These are phyloP conservation scores for Oncopodura yosiiana DNA, from an alignment of 1,140 invertebrate species.

Conservation along the genomic window DNA sequence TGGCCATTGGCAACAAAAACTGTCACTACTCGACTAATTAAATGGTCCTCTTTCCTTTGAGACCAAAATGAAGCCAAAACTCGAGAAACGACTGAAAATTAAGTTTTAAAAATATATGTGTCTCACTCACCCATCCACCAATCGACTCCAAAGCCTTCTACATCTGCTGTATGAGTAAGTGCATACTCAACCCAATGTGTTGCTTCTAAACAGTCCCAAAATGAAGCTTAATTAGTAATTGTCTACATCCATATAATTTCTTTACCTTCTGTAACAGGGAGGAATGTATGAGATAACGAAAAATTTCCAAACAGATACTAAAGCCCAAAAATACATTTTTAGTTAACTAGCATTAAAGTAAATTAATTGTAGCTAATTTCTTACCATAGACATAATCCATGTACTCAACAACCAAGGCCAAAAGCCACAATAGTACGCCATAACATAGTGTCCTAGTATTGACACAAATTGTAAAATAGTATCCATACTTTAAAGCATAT, in stretches of 20 bases:
- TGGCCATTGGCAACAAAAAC: too few relatives aligned
- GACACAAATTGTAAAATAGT: constrained; percentile 6
- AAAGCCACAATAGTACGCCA: constrained; percentile 16
- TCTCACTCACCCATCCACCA: constrained; percentile 23
- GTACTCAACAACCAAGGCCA: constrained; percentile 14
- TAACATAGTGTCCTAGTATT: constrained; percentile 19
- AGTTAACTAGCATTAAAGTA: too few relatives aligned
- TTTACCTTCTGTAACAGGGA: constrained; percentile 17
- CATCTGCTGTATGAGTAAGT: constrained; percentile 18
- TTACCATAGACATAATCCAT: constrained; percentile 18
- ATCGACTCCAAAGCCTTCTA: constrained; percentile 1
- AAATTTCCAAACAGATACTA: constrained; percentile 24
- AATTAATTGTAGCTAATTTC: too few relatives aligned
- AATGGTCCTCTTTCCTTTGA: too few relatives aligned
- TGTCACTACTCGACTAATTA: too few relatives aligned
- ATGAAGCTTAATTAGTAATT: too few relatives aligned
- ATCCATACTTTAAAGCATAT: constrained; percentile 7
- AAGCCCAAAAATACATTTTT: too few relatives aligned
- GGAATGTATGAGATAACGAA: constrained; percentile 19
- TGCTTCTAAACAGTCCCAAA: not conserved
- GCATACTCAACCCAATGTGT: constrained; percentile 21
- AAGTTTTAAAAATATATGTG: too few relatives aligned
- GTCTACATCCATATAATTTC: too few relatives aligned
- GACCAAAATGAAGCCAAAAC: too few relatives aligned
- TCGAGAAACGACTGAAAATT: too few relatives aligned